A percentile compares a stretch with the other conserved stretches of the same genome.
phyloP scores from a whole-genome alignment of 1,140 invertebrate genomes.

The Bombyx mandarina region DNA sequence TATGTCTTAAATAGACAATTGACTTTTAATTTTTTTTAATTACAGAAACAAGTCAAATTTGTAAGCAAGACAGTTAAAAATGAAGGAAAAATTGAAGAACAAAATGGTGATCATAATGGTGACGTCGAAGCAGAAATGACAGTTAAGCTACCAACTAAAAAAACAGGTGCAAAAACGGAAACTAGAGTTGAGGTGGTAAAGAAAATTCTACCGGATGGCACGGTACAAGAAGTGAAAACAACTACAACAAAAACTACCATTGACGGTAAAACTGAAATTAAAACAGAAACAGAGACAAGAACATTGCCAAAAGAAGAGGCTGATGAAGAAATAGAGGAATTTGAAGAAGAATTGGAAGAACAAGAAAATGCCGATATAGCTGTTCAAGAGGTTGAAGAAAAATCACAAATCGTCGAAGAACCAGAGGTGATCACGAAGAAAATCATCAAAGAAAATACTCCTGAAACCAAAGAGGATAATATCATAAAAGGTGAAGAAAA shows the following conservation, averaged over 20 bases:
- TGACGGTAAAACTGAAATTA: conserved; percentile 56
- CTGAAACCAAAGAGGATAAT: conserved; percentile 18
- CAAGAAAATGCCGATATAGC: conserved; percentile 10
- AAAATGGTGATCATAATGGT: conserved; percentile 40
- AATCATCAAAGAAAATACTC: conserved; percentile 3
- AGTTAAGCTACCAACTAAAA: conserved; percentile 51
- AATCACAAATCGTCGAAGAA: conserved; percentile 28
- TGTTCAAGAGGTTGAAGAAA: conserved; percentile 17
- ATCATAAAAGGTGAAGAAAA: conserved; percentile 24
- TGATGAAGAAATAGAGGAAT: conserved; percentile 23
- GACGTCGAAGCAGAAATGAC: conserved; percentile 44
- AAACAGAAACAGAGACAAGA: conserved; percentile 51
- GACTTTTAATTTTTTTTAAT: conserved; percentile 18
- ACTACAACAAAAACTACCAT: conserved; percentile 57
- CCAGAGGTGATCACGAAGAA: conserved; percentile 13
- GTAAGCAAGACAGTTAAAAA: conserved; percentile 44
- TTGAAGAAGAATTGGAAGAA: conserved; percentile 35
- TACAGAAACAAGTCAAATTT: conserved; percentile 53
- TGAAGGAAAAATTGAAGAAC: conserved; percentile 21
- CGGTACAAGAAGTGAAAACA: conserved; percentile 52
- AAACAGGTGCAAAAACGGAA: conserved; percentile 53
- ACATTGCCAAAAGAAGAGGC: conserved; percentile 47
- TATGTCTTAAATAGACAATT: conserved; percentile 8
- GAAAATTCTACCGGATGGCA: conserved; percentile 52
- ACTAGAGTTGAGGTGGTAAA: conserved; percentile 59